A percentile compares a stretch with the other conserved stretches of the same genome.
Conservation (phyloP, 2,888 invertebrate genomes). For the Plebejus melissa region DNA sequence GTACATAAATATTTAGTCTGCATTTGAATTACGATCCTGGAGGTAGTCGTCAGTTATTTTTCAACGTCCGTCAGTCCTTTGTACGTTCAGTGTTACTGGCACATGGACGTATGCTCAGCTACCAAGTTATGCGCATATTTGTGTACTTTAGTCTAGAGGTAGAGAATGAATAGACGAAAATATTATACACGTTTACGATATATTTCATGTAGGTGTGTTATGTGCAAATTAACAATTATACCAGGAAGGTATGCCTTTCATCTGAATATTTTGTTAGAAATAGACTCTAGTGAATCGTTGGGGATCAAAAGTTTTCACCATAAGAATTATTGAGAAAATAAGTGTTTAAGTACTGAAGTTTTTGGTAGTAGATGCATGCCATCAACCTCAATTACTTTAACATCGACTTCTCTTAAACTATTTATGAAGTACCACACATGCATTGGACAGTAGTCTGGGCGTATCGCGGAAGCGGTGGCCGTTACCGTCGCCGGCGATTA, state of each 20-base stretch:
- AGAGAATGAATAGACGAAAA: too few relatives aligned
- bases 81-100: conserved; percentile 45
- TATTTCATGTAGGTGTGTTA: not conserved
- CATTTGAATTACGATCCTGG: conserved; percentile 54
- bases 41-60: conserved; percentile 56
- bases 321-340: too few relatives aligned
- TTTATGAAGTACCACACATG: not conserved
- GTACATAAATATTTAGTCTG: conserved; percentile 58
- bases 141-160: conserved; percentile 31
- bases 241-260: too few relatives aligned
- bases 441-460: conserved; percentile 40
- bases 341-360: too few relatives aligned
- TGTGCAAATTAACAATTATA: too few relatives aligned
- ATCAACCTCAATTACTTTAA: too few relatives aligned
- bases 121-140: conserved; percentile 44
- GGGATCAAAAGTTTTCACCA: too few relatives aligned
- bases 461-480: conserved; percentile 64
- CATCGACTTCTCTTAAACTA: too few relatives aligned
- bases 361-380: too few relatives aligned
- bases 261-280: too few relatives aligned
- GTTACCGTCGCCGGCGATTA: conserved; percentile 66
- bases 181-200: conserved; percentile 28
- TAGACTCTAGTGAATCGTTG: too few relatives aligned
- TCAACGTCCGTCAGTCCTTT: conserved; percentile 56
- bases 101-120: conserved; percentile 42